Conservation (phyloP, 2,888 invertebrate genomes). For the Lycia hirtaria region DNA sequence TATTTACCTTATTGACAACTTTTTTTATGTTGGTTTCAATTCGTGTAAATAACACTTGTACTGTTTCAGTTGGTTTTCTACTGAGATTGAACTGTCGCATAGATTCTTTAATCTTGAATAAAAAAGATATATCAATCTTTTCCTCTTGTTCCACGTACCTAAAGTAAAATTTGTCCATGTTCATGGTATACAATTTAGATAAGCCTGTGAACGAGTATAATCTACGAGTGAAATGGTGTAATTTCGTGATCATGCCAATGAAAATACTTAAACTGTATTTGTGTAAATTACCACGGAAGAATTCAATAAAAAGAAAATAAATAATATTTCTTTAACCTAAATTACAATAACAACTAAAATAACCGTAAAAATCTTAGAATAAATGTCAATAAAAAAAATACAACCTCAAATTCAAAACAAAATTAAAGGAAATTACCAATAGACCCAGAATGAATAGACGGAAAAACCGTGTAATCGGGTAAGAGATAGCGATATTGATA, state of each 20-base stretch:
- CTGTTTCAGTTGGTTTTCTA: slow-evolving; percentile 86
- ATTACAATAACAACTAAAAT: too few species aligned
- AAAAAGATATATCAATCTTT: slow-evolving; percentile 71
- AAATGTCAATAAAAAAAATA: too few species aligned
- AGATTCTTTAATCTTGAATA: slow-evolving; percentile 66
- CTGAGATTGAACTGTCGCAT: slow-evolving; percentile 89
- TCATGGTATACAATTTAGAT: slow-evolving; percentile 65
- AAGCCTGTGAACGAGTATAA: slow-evolving; percentile 56
- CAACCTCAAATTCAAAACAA: too few species aligned
- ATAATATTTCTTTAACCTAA: too few species aligned
- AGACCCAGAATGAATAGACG: too few species aligned
- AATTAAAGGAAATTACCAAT: too few species aligned
- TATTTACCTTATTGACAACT: slow-evolving; percentile 77
- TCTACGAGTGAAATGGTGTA: slow-evolving; percentile 43
- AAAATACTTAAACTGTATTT: not conserved
- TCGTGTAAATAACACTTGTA: slow-evolving; percentile 85
- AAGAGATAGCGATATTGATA: too few species aligned
- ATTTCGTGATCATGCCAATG: slow-evolving; percentile 51
- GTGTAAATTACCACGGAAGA: not conserved
- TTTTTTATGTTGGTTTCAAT: slow-evolving; percentile 89
- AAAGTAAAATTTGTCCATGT: slow-evolving; percentile 73
- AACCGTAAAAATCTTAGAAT: too few species aligned
- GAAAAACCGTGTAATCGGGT: too few species aligned
- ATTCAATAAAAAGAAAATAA: too few species aligned
- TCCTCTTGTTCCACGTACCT: slow-evolving; percentile 64